phyloP scores from a whole-genome alignment of 2,797 vertebrate species.

The Myioborus miniatus region DNA sequence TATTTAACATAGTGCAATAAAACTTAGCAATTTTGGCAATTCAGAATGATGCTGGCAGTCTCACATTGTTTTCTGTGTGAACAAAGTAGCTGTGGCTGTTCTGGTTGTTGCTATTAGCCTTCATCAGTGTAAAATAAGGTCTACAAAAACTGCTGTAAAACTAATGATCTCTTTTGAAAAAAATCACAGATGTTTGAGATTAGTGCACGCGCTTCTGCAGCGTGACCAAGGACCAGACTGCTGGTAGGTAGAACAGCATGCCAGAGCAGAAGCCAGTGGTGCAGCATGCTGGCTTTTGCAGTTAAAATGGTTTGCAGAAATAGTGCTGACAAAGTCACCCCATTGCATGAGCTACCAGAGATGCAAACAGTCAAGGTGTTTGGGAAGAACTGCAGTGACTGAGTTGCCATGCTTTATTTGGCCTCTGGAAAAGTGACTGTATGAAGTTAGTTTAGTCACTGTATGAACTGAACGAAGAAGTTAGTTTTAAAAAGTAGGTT shows the following conservation, averaged over 20 bases:
- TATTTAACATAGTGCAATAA: background rate
- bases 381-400: background rate
- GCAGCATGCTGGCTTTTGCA: background rate
- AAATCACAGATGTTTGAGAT: background rate
- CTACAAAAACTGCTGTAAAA: conserved; percentile 6
- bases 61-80: background rate
- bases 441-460: no score
- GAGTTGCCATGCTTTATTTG: background rate
- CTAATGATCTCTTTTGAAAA: background rate
- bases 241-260: background rate
- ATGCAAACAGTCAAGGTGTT: background rate
- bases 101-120: background rate
- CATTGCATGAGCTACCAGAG: background rate
- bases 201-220: background rate
- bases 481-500: background rate
- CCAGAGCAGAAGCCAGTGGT: background rate
- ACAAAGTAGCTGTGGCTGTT: background rate
- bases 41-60: background rate
- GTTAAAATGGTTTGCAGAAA: conserved; percentile 11
- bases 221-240: background rate
- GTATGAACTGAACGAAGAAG: background rate
- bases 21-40: background rate
- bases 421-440: background rate
- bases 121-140: background rate
- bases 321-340: background rate